phyloP scores from a whole-genome alignment of 2,113 vertebrate species.

The Myrmecophaga tridactyla region DNA sequence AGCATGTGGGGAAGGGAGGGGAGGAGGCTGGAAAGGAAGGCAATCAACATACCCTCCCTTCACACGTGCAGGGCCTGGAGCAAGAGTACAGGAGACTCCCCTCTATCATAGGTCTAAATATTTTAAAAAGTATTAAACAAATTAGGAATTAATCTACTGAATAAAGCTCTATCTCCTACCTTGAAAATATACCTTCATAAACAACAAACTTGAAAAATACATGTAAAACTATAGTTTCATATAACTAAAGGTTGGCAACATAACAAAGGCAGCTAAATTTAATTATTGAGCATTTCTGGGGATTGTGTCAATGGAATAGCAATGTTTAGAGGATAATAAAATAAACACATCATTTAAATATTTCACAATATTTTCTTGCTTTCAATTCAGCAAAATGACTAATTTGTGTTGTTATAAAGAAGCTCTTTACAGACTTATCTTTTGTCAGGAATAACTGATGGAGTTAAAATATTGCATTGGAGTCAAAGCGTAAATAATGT shows the following conservation, averaged over 20 bases:
- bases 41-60: neutral
- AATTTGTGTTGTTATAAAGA: neutral
- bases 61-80: neutral
- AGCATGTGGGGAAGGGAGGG: fast-evolving
- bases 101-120: neutral
- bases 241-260: neutral
- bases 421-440: neutral
- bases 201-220: neutral
- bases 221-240: neutral
- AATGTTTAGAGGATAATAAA: neutral
- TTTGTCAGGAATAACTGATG: neutral
- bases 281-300: neutral
- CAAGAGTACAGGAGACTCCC: fast-evolving
- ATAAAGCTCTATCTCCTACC: neutral
- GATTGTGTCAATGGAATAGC: neutral
- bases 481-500: neutral
- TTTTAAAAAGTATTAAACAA: neutral
- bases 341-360: neutral
- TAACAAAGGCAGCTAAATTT: neutral
- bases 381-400: neutral
- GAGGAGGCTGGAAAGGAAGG: too few relatives aligned
- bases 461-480: neutral
- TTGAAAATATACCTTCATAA: neutral
- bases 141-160: neutral
- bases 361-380: neutral